A percentile compares a stretch with the other conserved stretches of the same genome.
Conservation (phyloP, 2,888 invertebrate species). For the Eudasyphora cyanicolor region DNA sequence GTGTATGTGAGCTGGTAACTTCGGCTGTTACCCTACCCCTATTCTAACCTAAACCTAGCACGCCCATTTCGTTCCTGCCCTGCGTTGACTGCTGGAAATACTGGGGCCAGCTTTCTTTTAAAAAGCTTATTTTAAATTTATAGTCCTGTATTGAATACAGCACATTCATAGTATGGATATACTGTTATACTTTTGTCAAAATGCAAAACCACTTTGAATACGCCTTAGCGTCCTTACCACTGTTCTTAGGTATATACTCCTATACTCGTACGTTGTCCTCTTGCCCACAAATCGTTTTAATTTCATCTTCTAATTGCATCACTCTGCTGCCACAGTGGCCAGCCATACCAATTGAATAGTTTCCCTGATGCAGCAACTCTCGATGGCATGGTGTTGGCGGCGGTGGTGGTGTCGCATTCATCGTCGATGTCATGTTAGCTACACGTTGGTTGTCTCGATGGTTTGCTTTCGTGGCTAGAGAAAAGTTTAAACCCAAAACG, state of each 20-base stretch:
- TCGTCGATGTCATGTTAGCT: conserved; percentile 54
- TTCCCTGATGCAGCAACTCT: background rate
- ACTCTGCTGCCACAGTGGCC: conserved; percentile 41
- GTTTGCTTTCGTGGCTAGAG: conserved; percentile 55
- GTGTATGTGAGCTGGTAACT: no score
- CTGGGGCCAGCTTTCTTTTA: no score
- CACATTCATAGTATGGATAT: no score
- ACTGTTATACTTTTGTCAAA: no score
- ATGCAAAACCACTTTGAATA: no score
- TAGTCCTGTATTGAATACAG: no score
- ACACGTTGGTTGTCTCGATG: conserved; percentile 47
- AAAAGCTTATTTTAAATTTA: no score
- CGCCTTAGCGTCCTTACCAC: background rate
- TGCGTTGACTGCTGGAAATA: no score
- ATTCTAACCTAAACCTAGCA: no score
- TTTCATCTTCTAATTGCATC: conserved; percentile 75
- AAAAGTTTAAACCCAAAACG: no score
- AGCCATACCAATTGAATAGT: background rate
- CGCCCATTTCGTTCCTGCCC: no score
- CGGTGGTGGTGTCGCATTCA: conserved; percentile 15
- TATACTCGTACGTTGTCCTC: background rate
- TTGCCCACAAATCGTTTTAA: conserved; percentile 76
- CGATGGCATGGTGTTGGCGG: conserved; percentile 5
- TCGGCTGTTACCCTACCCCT: no score
- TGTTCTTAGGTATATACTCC: background rate